A percentile compares a stretch with the other conserved stretches of the same genome.
phyloP scores from a whole-genome alignment of 2,113 vertebrate genomes.

The Cinclus mexicanus region DNA sequence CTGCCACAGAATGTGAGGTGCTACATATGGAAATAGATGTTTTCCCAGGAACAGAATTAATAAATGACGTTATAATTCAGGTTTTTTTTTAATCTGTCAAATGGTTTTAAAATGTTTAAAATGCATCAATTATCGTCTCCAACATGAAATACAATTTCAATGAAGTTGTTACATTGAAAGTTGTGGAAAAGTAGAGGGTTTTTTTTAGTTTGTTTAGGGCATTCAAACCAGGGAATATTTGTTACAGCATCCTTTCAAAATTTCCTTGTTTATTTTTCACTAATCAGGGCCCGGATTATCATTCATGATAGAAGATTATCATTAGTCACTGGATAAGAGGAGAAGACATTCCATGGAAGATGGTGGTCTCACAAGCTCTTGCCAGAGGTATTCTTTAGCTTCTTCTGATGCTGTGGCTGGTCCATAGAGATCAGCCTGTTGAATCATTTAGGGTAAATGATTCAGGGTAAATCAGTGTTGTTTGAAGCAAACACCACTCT shows the following conservation, averaged over 20 bases:
- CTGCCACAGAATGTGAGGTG: background rate
- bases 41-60: conserved; percentile 2
- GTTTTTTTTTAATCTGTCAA: background rate
- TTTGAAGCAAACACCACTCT: background rate
- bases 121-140: background rate
- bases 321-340: background rate
- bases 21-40: background rate
- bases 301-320: background rate
- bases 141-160: background rate
- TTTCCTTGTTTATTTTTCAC: background rate
- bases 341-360: background rate
- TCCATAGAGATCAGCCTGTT: background rate
- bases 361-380: background rate
- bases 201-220: background rate
- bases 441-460: background rate
- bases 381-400: background rate
- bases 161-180: background rate
- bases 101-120: background rate
- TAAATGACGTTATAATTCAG: background rate
- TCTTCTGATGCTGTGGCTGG: background rate
- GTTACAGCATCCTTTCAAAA: background rate
- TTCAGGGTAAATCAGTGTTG: background rate
- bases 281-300: background rate
- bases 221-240: background rate
- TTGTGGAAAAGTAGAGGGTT: background rate